Evolutionary conservation across 2,113 vertebrate genomes (phyloP).

Genomic region (Corythaixoides concolor): DNA sequence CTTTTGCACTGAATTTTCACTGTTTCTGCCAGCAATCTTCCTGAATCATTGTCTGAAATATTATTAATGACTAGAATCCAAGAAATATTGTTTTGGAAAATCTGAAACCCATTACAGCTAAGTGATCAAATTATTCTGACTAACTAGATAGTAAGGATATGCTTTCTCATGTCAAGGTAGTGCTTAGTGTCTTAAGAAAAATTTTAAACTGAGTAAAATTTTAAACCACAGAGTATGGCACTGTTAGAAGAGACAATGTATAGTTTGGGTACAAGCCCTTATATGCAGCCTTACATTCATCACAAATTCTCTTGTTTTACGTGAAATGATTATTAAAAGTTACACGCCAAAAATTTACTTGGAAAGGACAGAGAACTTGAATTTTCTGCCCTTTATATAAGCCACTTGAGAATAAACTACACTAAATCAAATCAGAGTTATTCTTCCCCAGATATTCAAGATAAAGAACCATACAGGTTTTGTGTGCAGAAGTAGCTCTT

Average conservation of each 20-base stretch:
- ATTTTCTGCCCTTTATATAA: neutral
- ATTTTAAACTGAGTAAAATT: neutral
- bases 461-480: neutral
- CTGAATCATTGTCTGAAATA: neutral
- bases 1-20: neutral
- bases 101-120: neutral
- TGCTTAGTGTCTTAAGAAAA: neutral
- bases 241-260: neutral
- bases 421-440: neutral
- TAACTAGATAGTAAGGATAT: accelerated
- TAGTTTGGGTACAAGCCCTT: neutral
- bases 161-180: neutral
- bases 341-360: neutral
- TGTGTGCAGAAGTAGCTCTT: neutral
- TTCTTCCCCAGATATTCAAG: neutral
- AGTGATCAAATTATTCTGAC: neutral
- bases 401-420: neutral
- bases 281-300: neutral
- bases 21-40: neutral
- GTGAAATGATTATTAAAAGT: neutral
- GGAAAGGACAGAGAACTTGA: neutral
- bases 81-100: neutral
- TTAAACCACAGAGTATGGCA: accelerated
- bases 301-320: neutral
- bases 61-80: neutral